Evolutionary conservation across 2,888 invertebrate genomes (phyloP).

Genomic region (Epirrhoe tristata): DNA sequence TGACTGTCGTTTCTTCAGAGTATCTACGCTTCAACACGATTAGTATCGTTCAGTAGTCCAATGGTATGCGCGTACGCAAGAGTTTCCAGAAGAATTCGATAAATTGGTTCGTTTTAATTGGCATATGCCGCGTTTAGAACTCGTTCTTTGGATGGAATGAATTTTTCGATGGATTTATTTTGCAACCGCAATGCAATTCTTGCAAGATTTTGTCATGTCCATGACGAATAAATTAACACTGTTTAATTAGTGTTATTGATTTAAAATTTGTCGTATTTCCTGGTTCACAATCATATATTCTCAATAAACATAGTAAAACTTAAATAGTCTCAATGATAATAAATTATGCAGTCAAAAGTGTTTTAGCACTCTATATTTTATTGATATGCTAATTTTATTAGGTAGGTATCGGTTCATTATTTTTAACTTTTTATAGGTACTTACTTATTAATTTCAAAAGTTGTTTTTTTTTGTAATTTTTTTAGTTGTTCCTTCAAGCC

Average conservation of each 20-base stretch:
- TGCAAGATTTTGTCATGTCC: conserved; percentile 8
- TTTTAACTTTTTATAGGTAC: no score
- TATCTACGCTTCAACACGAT: conserved; percentile 1
- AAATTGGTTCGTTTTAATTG: neutral
- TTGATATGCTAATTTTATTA: neutral
- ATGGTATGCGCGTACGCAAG: conserved; percentile 22
- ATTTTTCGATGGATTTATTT: conserved; percentile 2
- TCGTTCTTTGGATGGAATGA: conserved; percentile 3
- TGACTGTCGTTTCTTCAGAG: neutral
- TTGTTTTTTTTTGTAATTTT: no score
- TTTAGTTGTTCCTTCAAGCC: no score
- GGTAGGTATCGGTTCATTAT: no score
- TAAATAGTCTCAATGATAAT: neutral
- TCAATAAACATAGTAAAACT: neutral
- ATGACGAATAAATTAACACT: conserved; percentile 8
- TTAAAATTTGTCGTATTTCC: conserved; percentile 2
- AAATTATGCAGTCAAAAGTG: neutral
- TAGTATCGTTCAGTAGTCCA: conserved; percentile 6
- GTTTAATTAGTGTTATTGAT: conserved; percentile 3
- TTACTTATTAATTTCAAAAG: no score
- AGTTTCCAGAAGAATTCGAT: conserved; percentile 17
- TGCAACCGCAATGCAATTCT: conserved; percentile 12
- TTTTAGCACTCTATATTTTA: neutral
- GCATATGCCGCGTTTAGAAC: conserved; percentile 2
- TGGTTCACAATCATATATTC: neutral